Percentiles rank a stretch among this genome's conserved stretches.
These are phyloP conservation scores for Melanostigma gelatinosum DNA, from an alignment of 2,113 vertebrate species.

Conservation along the genomic window DNA sequence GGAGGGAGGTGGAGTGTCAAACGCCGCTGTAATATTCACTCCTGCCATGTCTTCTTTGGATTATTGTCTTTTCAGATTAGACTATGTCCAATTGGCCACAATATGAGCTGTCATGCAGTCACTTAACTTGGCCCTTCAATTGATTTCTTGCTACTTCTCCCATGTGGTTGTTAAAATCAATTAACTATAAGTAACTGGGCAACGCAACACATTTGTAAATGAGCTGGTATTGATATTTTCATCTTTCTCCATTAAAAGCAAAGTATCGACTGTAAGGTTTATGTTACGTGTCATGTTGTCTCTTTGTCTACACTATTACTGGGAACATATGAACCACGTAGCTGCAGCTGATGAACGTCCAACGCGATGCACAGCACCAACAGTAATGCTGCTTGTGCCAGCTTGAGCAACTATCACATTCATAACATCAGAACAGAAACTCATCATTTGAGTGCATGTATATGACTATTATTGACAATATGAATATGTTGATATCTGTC, in stretches of 20 bases:
- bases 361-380: conserved; percentile 1
- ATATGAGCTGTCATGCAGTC: conserved; percentile 72
- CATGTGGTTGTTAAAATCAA: conserved; percentile 76
- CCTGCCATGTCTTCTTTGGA: conserved; percentile 44
- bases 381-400: conserved; percentile 17
- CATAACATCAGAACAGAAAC: conserved; percentile 29
- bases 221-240: conserved; percentile 77
- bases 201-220: conserved; percentile 74
- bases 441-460: background rate
- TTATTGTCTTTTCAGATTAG: conserved; percentile 71
- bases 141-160: conserved; percentile 73
- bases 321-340: conserved; percentile 28
- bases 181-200: conserved; percentile 75
- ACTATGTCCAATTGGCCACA: conserved; percentile 50
- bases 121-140: conserved; percentile 70
- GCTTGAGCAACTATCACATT: conserved; percentile 55
- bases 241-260: conserved; percentile 77
- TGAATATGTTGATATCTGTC: background rate
- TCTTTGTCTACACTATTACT: conserved; percentile 58
- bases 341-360: conserved; percentile 29
- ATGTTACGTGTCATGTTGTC: conserved; percentile 70
- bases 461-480: background rate
- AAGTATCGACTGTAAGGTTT: conserved; percentile 63
- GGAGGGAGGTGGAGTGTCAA: conserved; percentile 46
- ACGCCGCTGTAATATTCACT: conserved; percentile 45